Evolutionary conservation across 2,113 vertebrate genomes (phyloP), one percentile per base, ranked within the genome.

Genomic region (Aramus guarauna): DNA sequence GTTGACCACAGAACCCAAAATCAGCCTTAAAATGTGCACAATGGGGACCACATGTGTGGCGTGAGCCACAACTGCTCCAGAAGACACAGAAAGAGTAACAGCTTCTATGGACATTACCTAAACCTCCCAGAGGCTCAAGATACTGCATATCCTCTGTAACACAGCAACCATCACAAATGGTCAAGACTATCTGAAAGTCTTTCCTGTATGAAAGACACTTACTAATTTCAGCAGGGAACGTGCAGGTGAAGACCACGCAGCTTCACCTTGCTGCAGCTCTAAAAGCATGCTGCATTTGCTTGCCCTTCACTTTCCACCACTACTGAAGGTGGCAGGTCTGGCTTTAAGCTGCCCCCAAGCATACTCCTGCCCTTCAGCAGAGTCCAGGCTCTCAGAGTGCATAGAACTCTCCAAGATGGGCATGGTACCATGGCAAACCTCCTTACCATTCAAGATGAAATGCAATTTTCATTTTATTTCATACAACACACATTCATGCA

Each of bases 21-120:
- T 9, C 39, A 45, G 19, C 16, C 29, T 9, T 27, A 34, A 53
- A 59, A 71, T 2, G 9, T 17, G 20, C 20, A 20, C 12, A 60
- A 5, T 0, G 3, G 19, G 17, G 11, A 89, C 16, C 2, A 12
- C 21, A 7, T 3, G 3, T 29, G 24, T 14, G 45, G 43, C 0
- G 6, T 69, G 48, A 69, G 45, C 14, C 21, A 36, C 52, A 75
- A 41, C 39, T 82, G 26, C 19, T 60, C 13, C 56, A 87, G n/a
- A 59, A 67, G 52, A 60, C 21, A 56, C 24, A 80, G 21, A 11
- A 69, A 47, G 19, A 56, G 26, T 39, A 29, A 43, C 8, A 1
- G 0, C 34, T 75, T 8, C 16, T 37, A 6, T 24, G 22, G 47
- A 59, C 7, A 36, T 29, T 8, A 64, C 4, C 22, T 67, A 47